Evolutionary conservation across 2,888 invertebrate genomes (phyloP), one percentile per base, ranked within the genome.

Genomic region (Nomada flava): DNA sequence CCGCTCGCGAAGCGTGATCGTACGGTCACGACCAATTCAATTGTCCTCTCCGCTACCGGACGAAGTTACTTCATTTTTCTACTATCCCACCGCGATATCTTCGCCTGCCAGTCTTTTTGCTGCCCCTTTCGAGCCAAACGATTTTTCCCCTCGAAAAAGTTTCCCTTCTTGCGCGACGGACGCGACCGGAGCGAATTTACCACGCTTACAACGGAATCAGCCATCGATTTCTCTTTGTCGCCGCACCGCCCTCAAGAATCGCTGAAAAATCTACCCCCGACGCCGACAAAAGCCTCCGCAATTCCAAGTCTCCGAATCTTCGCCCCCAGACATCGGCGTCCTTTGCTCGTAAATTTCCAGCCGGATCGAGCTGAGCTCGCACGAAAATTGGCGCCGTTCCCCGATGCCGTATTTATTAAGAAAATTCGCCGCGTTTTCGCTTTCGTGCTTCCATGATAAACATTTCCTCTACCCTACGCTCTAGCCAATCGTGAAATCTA

Each of bases 211-310:
- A 59, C 63, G 47, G 57, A 60, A 63, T 36, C 50, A 74, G 47
- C 74, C 73, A 57, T 85, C 76, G 85, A 84, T 82, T 71, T 81
- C 73, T 47, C 15, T 76, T 69, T 69, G 50, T 53, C 26, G 26
- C n/a, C 10, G 57, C 13, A 44, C 7, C 18, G 57, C 15, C 36
- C 11, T 11, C 15, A 50, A 23, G 50, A 36, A 71, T 50, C 47
- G 26, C 11, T 29, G 20, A 10, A 42, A 55, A 50, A 59, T 55
- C 50, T 65, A 73, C 26, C 15, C 53, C 44, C 42, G 20, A 36
- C 23, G 36, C 60, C 36, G 26, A 70, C 62, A 59, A 50, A 55
- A 50, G 29, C 55, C 13, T 36, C 5, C 50, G 15, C 15, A 18
- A 13, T 20, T 71, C 2, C 15, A 0, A 29, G n/a, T 13, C 26